Conservation (phyloP, 2,113 vertebrate species). For the Catagonus wagneri region DNA sequence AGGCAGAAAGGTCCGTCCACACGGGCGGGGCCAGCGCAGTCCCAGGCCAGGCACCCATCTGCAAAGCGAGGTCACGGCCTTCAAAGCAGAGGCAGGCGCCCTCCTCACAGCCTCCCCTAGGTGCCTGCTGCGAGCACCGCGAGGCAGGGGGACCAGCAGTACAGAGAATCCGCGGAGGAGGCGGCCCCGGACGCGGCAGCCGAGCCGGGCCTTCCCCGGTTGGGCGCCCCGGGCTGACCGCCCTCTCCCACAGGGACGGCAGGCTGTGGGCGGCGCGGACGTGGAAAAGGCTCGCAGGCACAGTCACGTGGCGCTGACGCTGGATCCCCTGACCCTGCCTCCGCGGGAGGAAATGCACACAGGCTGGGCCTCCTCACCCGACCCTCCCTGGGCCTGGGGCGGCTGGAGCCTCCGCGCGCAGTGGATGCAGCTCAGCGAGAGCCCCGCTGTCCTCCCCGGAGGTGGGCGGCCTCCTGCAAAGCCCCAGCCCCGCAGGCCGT, state of each 20-base stretch:
- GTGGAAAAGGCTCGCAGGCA: neutral
- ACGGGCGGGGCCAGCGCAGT: neutral
- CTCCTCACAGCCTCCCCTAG: no score
- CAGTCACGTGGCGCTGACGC: neutral
- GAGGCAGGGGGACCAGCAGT: neutral
- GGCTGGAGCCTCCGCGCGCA: rapidly evolving
- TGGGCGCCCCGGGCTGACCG: neutral
- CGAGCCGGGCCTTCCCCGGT: neutral
- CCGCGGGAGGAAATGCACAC: neutral
- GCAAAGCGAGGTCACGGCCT: neutral
- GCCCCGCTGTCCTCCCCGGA: no score
- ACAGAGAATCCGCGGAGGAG: rapidly evolving
- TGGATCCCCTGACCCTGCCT: neutral
- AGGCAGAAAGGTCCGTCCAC: neutral
- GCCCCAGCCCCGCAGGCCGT: neutral
- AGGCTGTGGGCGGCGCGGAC: neutral
- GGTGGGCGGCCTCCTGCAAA: neutral
- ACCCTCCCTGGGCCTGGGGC: neutral
- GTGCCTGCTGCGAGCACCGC: no score
- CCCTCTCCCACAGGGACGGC: neutral
- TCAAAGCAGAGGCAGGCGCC: neutral
- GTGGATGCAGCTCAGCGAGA: neutral
- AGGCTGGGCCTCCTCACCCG: neutral
- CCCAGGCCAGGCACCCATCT: neutral
- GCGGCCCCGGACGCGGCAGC: no score